Evolutionary conservation across 2,797 vertebrate species (phyloP), one percentile per base, ranked within the genome.

Genomic region (Clarias fuscus): DNA sequence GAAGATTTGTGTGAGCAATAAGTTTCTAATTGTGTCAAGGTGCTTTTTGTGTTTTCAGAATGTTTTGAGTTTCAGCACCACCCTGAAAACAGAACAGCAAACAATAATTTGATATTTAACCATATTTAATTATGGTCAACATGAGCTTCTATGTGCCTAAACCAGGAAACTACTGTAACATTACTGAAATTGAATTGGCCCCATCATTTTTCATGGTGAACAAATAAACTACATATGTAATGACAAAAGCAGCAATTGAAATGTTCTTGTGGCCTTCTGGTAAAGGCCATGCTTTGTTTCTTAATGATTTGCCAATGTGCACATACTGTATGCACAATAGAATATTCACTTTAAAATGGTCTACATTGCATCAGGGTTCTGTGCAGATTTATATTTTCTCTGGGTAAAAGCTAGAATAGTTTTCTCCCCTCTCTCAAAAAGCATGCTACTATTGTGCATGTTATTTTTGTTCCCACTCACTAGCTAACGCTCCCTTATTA

Each of bases 21-120:
- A 86, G 85, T 89, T 92, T 93, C 93, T 94, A 93, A 93, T 95
- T 93, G 91, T 91, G 88, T 58, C 88, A 90, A 75, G 75, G 89
- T 87, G 83, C 86, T 88, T 89, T 93, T 91, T 91, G 72, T 89
- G 67, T 65, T 87, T 70, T 48, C 85, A 83, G 91, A 90, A 93
- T 91, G 87, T 93, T 92, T 92, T 86, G 88, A 77, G 87, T 86
- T 89, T 91, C 88, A 86, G 84, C 53, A 81, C 56, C 11, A 76
- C 77, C 68, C 76, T 70, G 73, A 27, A 79, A 43, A 5, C 10
- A 78, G 15, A 59, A 17, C 5, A 62, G 17, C 27, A 79, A 79
- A 58, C 5, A 43, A 27, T 79, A 8, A 79, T 30, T 78, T 78
- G 24, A 40, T 62, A 68, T 56, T 77, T 79, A 24, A 68, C n/a